These are phyloP conservation scores for Caloenas nicobarica DNA, from an alignment of 2,113 vertebrate species.

Conservation along the genomic window DNA sequence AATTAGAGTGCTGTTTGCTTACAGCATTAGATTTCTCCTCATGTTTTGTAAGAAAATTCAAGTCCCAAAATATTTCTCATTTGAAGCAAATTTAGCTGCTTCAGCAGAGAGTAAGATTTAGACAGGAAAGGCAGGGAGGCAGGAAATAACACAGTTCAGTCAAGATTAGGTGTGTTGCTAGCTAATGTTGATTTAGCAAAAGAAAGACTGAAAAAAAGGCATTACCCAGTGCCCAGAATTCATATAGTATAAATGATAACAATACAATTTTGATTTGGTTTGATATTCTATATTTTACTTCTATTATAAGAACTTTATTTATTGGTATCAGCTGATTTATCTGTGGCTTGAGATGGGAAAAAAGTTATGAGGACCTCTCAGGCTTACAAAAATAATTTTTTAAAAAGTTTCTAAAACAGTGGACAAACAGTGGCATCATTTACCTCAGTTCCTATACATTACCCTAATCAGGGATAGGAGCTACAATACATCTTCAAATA, in stretches of 20 bases:
- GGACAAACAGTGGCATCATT: background rate
- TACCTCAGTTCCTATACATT: background rate
- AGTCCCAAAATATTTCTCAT: conserved; percentile 66
- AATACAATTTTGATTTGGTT: background rate
- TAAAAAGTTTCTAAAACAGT: background rate
- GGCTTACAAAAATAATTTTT: background rate
- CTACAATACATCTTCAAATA: background rate
- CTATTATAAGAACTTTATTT: background rate
- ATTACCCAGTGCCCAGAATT: conserved; percentile 7
- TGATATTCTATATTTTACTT: background rate
- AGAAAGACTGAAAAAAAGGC: background rate
- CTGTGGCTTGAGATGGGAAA: background rate
- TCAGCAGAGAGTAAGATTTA: conserved; percentile 63
- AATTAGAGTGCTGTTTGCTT: conserved; percentile 60
- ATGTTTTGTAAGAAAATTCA: conserved; percentile 49
- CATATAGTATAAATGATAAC: background rate
- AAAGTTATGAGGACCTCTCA: background rate
- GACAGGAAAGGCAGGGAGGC: conserved; percentile 67
- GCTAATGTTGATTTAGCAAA: conserved; percentile 53
- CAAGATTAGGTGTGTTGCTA: conserved; percentile 58
- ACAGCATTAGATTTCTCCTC: conserved; percentile 55
- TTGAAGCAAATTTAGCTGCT: conserved; percentile 70
- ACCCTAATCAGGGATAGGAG: background rate
- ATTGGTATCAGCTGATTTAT: background rate
- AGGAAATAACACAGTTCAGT: conserved; percentile 65